A percentile compares a stretch with the other conserved stretches of the same genome.
Conservation (phyloP, 2,888 invertebrate species). For the Pyrocoelia pectoralis region DNA sequence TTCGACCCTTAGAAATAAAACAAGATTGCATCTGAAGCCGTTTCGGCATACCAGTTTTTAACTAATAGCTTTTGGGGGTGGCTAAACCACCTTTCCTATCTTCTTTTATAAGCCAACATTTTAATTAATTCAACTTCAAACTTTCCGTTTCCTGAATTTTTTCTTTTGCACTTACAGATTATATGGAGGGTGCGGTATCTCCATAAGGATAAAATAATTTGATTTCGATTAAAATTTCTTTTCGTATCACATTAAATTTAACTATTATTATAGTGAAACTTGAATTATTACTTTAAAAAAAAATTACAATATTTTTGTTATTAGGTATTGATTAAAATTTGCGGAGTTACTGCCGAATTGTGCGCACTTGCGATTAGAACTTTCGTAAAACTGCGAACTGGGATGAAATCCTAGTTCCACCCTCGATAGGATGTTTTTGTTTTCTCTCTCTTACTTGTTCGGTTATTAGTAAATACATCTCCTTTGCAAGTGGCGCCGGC, state of each 20-base stretch:
- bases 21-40: constrained; percentile 29
- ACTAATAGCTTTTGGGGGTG: background rate
- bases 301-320: constrained; percentile 25
- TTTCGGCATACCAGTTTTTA: constrained; percentile 18
- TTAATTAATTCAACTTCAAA: constrained; percentile 12
- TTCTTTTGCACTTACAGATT: constrained; percentile 20
- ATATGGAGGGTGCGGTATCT: constrained; percentile 27
- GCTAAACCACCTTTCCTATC: constrained; percentile 42
- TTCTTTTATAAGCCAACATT: constrained; percentile 57
- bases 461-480: constrained; percentile 16
- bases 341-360: constrained; percentile 28
- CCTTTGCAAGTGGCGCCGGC: constrained; percentile 42
- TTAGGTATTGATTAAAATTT: constrained; percentile 28
- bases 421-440: constrained; percentile 34
- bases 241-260: background rate
- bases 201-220: constrained; percentile 1
- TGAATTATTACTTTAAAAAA: background rate
- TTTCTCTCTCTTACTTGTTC: constrained; percentile 38
- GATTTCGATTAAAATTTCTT: background rate
- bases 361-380: constrained; percentile 41
- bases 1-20: constrained; percentile 21
- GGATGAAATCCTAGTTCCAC: constrained; percentile 42
- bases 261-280: background rate
- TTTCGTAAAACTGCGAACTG: constrained; percentile 43
- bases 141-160: background rate